Base-by-base conservation (phyloP, 2,888 invertebrate species). In the Melieria picta region DNA sequence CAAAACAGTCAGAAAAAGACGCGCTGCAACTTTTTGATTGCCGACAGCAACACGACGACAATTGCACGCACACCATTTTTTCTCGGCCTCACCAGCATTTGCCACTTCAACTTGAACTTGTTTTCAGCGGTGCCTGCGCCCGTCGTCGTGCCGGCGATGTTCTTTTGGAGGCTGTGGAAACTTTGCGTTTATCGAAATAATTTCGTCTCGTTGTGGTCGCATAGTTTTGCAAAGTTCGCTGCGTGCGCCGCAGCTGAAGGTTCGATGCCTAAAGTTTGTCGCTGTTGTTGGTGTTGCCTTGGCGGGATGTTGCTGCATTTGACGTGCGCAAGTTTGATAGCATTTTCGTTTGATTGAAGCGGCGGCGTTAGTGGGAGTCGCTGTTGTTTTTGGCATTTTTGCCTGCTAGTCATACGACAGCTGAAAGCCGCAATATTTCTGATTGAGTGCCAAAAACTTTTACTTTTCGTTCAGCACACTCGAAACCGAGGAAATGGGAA, bases 371-470 rank as follows among this genome's bases (percentile, higher is more conserved):
- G 30, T 30, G 30, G 30, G 2, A 3, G 30, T 30, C 30, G 30
- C 66, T 64, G 50, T 64, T 52, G 64, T 52, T 52, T 60, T 65
- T 56, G 65, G 65, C 65, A 50, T 58, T 30, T 58, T 58, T 13
- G 58, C 43, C 58, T 11, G 16, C 43, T 58, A 43, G 58, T 58
- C 9, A 43, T 58, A 16, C n/a, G n/a, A 57, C 58, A 66, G 45
- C 58, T 56, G 45, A 58, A 58, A 43, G 43, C 50, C 68, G 47
- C 55, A 62, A 69, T 52, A 69, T 52, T 69, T 69, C 61, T 69
- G 68, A 69, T 69, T 69, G 68, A 69, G 61, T 69, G 62, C 68
- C 68, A 69, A 55, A 67, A 67, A 67, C 66, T 67, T 67, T 67
- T 67, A 67, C 66, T 67, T 67, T 67, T 67, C 2, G 30, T 2